Evolutionary conservation across 2,797 vertebrate genomes (phyloP).

Genomic region (Enteromius treurensis): DNA sequence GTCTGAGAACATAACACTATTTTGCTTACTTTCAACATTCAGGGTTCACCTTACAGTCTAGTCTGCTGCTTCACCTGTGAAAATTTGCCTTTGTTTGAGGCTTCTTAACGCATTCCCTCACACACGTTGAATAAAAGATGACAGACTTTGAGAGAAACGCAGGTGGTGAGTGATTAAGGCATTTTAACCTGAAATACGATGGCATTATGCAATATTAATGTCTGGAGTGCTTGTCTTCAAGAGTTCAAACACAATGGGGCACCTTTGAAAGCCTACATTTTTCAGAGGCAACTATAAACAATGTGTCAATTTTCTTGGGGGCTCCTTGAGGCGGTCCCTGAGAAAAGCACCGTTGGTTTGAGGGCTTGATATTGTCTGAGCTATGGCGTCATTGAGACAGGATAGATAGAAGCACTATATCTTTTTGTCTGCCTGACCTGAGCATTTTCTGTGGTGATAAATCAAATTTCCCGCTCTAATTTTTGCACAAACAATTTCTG

Average conservation of each 20-base stretch:
- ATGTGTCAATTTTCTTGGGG: neutral
- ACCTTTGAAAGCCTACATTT: slow-evolving; percentile 34
- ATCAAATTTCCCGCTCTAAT: slow-evolving; percentile 11
- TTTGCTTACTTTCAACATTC: neutral
- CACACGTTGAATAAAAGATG: slow-evolving; percentile 7
- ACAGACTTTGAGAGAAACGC: slow-evolving; percentile 9
- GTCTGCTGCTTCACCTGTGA: neutral
- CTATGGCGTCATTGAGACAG: slow-evolving; percentile 4
- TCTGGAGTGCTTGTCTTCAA: slow-evolving; percentile 29
- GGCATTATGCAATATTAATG: slow-evolving; percentile 48
- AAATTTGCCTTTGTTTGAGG: slow-evolving; percentile 2
- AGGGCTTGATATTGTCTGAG: slow-evolving; percentile 15
- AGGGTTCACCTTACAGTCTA: neutral
- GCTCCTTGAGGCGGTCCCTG: slow-evolving; percentile 12
- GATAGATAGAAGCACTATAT: slow-evolving; percentile 2
- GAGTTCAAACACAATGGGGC: slow-evolving; percentile 20
- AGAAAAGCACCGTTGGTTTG: neutral
- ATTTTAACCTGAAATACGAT: slow-evolving; percentile 15
- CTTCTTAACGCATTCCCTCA: neutral
- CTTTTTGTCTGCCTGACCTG: neutral
- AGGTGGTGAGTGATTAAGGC: slow-evolving; percentile 34
- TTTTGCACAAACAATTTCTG: slow-evolving; percentile 12
- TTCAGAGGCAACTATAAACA: slow-evolving; percentile 38
- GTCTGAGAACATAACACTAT: neutral
- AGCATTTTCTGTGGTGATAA: neutral